phyloP scores from a whole-genome alignment of 2,113 vertebrate species.

The Alethe castanea region DNA sequence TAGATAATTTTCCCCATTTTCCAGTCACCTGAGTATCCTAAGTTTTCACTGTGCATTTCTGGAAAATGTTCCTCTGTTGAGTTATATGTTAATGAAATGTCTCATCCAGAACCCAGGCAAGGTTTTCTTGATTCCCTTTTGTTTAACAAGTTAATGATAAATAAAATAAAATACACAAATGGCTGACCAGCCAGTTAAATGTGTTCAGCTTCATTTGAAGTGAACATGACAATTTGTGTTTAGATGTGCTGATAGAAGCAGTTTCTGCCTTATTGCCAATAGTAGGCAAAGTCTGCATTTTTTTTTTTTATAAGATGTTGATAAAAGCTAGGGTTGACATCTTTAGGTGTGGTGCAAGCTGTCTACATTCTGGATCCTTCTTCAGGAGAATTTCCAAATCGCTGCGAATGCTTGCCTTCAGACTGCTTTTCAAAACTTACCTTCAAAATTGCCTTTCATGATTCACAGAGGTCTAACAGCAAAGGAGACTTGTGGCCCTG shows the following conservation, averaged over 20 bases:
- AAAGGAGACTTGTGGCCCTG: background rate
- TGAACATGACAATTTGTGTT: constrained; percentile 20
- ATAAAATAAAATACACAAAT: constrained; percentile 49
- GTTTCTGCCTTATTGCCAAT: constrained; percentile 26
- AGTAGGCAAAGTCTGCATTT: background rate
- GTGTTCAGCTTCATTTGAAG: constrained; percentile 58
- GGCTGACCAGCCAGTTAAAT: constrained; percentile 43
- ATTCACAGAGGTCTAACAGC: background rate
- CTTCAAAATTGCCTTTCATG: background rate
- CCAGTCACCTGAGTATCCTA: background rate
- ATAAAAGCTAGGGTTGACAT: background rate
- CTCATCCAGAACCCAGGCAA: background rate
- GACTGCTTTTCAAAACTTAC: background rate
- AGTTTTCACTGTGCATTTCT: background rate
- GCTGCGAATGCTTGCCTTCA: background rate
- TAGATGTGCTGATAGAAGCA: constrained; percentile 43
- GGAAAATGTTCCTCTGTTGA: background rate
- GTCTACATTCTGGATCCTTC: background rate
- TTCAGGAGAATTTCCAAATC: background rate
- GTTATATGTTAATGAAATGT: background rate
- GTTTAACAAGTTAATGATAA: constrained; percentile 44
- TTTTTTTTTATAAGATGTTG: background rate
- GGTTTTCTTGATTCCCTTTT: constrained; percentile 4
- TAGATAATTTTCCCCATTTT: background rate
- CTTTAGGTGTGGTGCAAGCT: background rate